Evolutionary conservation across 2,888 invertebrate species (phyloP).

Genomic region (Acronicta alni): DNA sequence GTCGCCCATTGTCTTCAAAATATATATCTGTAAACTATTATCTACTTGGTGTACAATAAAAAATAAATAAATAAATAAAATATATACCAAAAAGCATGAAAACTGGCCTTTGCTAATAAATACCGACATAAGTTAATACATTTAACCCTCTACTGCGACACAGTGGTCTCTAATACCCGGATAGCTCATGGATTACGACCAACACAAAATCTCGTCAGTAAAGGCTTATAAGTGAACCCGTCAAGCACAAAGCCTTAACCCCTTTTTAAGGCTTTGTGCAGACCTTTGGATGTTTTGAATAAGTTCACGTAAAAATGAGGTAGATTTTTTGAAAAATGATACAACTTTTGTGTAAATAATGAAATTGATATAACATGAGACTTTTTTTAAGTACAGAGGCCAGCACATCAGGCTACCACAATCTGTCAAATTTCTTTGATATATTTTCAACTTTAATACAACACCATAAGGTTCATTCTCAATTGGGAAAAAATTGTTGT

Average conservation of each 20-base stretch:
- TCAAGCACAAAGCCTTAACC: conserved; percentile 18
- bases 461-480: no score
- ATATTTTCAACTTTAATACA: no score
- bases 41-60: no score
- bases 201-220: conserved; percentile 53
- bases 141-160: conserved; percentile 15
- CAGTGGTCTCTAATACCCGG: conserved; percentile 11
- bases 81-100: not conserved
- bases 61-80: no score
- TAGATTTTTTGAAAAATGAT: not conserved
- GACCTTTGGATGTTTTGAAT: not conserved
- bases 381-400: no score
- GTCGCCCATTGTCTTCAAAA: no score
- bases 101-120: conserved; percentile 1
- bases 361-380: no score
- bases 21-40: no score
- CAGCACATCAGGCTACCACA: no score
- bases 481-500: no score
- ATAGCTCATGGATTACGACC: conserved; percentile 44
- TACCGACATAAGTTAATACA: not conserved
- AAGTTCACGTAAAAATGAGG: not conserved
- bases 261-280: conserved; percentile 20
- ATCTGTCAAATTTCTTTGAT: no score
- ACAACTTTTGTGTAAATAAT: no score
- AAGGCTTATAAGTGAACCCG: conserved; percentile 52